A percentile compares a stretch with the other conserved stretches of the same genome.
Evolutionary conservation across 2,888 invertebrate genomes (phyloP).

Genomic region (Hemistola chrysoprasaria): DNA sequence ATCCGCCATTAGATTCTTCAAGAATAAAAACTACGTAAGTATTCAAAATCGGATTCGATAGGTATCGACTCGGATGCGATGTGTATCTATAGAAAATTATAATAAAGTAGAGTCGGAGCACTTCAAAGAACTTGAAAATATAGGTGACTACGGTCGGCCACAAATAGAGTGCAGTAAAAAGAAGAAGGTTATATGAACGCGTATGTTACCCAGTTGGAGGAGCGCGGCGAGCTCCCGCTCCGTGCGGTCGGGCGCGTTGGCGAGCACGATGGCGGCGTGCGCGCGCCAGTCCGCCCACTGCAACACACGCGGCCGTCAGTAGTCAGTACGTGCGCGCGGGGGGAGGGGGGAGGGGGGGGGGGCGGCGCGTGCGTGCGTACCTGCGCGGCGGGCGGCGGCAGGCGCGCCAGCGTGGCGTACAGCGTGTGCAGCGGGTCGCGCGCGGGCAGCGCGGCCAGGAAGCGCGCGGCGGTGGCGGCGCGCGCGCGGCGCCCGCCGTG

Average conservation of each 20-base stretch:
- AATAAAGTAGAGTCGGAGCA: too few relatives aligned
- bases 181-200: neutral
- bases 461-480: constrained; percentile 93
- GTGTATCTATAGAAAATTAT: too few relatives aligned
- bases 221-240: constrained; percentile 90
- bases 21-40: too few relatives aligned
- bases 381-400: constrained; percentile 82
- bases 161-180: too few relatives aligned
- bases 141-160: too few relatives aligned
- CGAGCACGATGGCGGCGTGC: constrained; percentile 97
- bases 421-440: constrained; percentile 96
- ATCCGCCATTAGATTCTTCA: too few relatives aligned
- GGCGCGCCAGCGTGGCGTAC: constrained; percentile 95
- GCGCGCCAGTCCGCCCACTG: constrained; percentile 97
- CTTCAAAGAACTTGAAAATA: too few relatives aligned
- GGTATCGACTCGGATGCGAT: too few relatives aligned
- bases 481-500: constrained; percentile 90
- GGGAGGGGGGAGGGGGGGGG: too few relatives aligned
- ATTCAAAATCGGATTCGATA: too few relatives aligned
- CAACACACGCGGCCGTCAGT: neutral
- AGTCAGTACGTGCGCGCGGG: too few relatives aligned
- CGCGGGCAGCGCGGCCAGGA: constrained; percentile 90
- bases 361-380: constrained; percentile 78
- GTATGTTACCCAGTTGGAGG: constrained; percentile 83
- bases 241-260: constrained; percentile 89